phyloP scores from a whole-genome alignment of 1,140 invertebrate species.

The Drosophila bifasciata region DNA sequence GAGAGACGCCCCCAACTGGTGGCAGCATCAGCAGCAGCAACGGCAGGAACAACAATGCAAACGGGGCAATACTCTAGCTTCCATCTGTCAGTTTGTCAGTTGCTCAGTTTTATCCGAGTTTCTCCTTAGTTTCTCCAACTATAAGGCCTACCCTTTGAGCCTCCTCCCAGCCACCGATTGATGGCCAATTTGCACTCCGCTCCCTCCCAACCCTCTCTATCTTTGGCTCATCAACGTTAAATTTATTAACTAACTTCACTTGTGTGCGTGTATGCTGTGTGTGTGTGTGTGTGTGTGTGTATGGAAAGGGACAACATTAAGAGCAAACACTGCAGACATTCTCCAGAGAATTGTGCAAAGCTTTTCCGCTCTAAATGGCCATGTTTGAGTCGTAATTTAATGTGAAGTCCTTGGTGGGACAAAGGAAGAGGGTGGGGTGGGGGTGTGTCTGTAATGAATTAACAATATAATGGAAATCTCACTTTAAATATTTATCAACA shows the following conservation, averaged over 20 bases:
- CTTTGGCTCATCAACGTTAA: constrained; percentile 39
- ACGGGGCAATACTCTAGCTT: constrained; percentile 26
- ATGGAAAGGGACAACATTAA: constrained; percentile 22
- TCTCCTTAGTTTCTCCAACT: constrained; percentile 20
- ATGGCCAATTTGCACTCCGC: constrained; percentile 56
- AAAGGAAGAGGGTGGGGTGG: no score
- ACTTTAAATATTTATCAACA: constrained; percentile 29
- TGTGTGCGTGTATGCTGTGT: constrained; percentile 5
- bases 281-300: constrained; percentile 17
- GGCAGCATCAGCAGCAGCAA: no score
- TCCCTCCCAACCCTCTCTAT: background rate
- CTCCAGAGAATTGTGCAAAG: constrained; percentile 36
- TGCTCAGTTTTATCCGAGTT: constrained; percentile 10
- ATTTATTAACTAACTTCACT: constrained; percentile 60
- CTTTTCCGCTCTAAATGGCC: constrained; percentile 53
- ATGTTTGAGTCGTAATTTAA: constrained; percentile 25
- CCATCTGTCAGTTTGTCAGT: constrained; percentile 44
- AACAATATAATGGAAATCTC: constrained; percentile 53
- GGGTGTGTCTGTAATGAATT: constrained; percentile 26
- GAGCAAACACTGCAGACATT: constrained; percentile 36
- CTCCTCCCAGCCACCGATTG: constrained; percentile 33
- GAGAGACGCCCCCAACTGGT: constrained; percentile 41
- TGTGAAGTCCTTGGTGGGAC: no score
- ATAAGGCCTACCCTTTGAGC: constrained; percentile 35
- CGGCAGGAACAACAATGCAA: constrained; percentile 33